Percentiles rank a stretch among this genome's conserved stretches.
Evolutionary conservation across 2,113 vertebrate species (phyloP).

Genomic region (Pteropus alecto): DNA sequence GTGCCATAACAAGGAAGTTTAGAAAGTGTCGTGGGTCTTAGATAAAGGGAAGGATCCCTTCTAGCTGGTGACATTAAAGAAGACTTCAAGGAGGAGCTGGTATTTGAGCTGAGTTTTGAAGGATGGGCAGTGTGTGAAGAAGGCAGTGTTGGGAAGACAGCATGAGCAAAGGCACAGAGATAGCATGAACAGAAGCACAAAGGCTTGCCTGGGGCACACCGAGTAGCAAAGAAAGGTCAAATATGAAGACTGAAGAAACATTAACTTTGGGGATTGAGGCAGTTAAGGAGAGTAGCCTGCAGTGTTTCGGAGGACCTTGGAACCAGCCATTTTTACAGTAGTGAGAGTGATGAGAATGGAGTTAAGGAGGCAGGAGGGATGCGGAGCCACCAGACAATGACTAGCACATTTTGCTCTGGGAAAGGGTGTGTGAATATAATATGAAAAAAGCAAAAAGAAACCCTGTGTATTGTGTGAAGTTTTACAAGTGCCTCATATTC

Average conservation of each 20-base stretch:
- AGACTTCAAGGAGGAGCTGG: not conserved
- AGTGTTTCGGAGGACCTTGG: not conserved
- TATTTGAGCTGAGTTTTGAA: not conserved
- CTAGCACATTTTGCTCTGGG: not conserved
- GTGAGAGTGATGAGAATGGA: not conserved
- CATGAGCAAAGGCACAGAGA: not conserved
- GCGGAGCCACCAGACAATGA: not conserved
- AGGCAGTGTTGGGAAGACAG: not conserved
- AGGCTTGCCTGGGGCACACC: not conserved
- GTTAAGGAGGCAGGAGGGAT: not conserved
- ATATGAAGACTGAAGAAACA: slow-evolving; percentile 24
- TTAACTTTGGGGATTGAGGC: not conserved
- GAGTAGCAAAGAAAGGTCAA: not conserved
- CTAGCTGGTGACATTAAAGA: not conserved
- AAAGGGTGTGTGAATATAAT: not conserved
- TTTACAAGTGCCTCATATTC: slow-evolving; percentile 51
- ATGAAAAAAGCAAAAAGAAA: slow-evolving; percentile 70
- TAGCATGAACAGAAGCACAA: too few species aligned
- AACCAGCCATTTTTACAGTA: not conserved
- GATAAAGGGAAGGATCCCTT: not conserved
- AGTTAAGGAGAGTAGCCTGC: not conserved
- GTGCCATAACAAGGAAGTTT: not conserved
- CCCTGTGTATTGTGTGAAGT: slow-evolving; percentile 60
- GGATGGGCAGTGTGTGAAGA: not conserved
- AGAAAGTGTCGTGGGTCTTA: not conserved